Percentiles rank a stretch among this genome's conserved stretches.
These are phyloP conservation scores for Heterohyrax brucei DNA, from an alignment of 2,797 vertebrate genomes.

Conservation along the genomic window DNA sequence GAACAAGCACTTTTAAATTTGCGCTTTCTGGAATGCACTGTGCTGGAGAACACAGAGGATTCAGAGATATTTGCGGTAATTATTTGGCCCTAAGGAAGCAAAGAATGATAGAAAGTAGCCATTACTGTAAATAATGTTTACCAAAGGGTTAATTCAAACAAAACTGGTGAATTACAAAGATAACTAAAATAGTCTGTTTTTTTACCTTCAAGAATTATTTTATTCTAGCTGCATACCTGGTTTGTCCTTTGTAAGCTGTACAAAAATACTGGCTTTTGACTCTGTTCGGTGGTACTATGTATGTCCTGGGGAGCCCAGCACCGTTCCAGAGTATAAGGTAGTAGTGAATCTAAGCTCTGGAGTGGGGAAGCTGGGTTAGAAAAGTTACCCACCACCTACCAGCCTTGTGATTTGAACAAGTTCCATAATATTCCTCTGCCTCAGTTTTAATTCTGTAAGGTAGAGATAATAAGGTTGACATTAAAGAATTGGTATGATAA, in stretches of 20 bases:
- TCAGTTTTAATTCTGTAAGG: constrained; percentile 30
- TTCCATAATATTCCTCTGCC: background rate
- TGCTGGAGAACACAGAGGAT: background rate
- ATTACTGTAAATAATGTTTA: constrained; percentile 55
- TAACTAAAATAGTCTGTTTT: background rate
- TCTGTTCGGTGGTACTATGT: background rate
- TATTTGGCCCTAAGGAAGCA: background rate
- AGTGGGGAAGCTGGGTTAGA: background rate
- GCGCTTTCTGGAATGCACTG: background rate
- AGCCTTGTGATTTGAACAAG: constrained; percentile 2
- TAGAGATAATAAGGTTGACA: background rate
- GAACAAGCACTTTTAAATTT: constrained; percentile 27
- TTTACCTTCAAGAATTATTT: constrained; percentile 26
- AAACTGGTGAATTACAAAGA: background rate
- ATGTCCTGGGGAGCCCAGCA: background rate
- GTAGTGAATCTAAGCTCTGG: background rate
- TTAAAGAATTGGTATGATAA: background rate
- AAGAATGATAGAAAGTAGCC: background rate
- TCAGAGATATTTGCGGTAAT: constrained; percentile 12
- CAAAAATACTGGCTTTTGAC: background rate
- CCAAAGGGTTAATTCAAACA: constrained; percentile 41
- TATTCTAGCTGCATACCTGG: background rate
- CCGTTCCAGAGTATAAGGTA: background rate
- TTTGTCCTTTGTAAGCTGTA: background rate
- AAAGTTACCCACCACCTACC: background rate